These are phyloP conservation scores for Dendrophyllia cribrosa DNA, from an alignment of 64 coral and sea anemone genomes.

Conservation along the genomic window DNA sequence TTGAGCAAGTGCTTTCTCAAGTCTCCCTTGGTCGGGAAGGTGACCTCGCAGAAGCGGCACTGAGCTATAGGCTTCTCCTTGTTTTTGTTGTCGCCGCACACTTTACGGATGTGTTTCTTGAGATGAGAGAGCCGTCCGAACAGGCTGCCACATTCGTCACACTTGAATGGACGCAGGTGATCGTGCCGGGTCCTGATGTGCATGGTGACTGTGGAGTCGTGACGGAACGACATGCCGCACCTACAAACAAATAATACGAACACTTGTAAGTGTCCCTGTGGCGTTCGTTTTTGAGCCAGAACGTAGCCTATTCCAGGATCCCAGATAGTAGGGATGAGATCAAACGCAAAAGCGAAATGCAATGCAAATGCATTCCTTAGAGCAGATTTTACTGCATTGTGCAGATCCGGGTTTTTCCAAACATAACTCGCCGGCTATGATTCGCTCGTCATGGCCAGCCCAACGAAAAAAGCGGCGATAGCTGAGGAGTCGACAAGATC, in stretches of 20 bases:
- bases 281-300: too few species aligned
- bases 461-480: too few species aligned
- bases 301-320: too few species aligned
- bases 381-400: too few species aligned
- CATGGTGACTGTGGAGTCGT: conserved; percentile 99
- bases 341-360: too few species aligned
- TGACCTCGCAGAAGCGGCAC: conserved; percentile 95
- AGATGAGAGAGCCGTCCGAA: conserved; percentile 95
- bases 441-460: too few species aligned
- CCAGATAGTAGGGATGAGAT: too few species aligned
- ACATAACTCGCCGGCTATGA: too few species aligned
- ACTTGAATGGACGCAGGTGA: conserved; percentile 97
- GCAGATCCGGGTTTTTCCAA: too few species aligned
- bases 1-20: conserved; percentile 89
- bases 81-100: conserved; percentile 94
- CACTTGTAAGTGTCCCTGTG: not conserved
- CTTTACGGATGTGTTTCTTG: conserved; percentile 97
- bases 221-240: conserved; percentile 94
- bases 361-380: too few species aligned
- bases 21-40: conserved; percentile 96
- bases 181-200: conserved; percentile 96
- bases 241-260: conserved; percentile 8
- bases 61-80: conserved; percentile 93
- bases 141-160: conserved; percentile 90
- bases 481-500: too few species aligned